Percentiles rank a stretch among this genome's conserved stretches.
Evolutionary conservation across 1,140 invertebrate species (phyloP).

Genomic region (Agraylea sexmaculata): DNA sequence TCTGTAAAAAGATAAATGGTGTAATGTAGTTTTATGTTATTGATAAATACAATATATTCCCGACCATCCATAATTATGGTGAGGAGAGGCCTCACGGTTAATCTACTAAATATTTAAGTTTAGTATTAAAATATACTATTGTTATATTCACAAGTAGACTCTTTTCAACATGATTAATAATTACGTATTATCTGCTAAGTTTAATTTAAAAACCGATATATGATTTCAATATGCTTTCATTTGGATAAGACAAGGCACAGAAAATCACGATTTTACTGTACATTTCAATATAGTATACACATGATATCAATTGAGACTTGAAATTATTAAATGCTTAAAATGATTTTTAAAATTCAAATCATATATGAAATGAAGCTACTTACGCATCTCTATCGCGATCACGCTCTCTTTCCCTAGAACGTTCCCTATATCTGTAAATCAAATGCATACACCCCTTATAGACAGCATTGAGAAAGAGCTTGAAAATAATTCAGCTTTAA

Average conservation of each 20-base stretch:
- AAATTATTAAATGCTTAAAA: too few species aligned
- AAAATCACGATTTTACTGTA: too few species aligned
- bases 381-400: slow-evolving; percentile 57
- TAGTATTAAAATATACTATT: not conserved
- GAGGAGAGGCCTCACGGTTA: slow-evolving; percentile 29
- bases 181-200: slow-evolving; percentile 1
- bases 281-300: too few species aligned
- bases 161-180: slow-evolving; percentile 1
- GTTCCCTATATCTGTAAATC: slow-evolving; percentile 40
- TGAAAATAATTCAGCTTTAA: not conserved
- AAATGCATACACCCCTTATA: slow-evolving; percentile 16
- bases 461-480: slow-evolving; percentile 2
- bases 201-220: too few species aligned
- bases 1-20: slow-evolving; percentile 25
- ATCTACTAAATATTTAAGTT: not conserved
- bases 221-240: too few species aligned
- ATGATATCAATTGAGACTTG: too few species aligned
- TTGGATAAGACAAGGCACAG: too few species aligned
- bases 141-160: slow-evolving; percentile 4
- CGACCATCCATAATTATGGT: slow-evolving; percentile 28
- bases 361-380: slow-evolving; percentile 34
- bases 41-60: slow-evolving; percentile 17
- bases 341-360: too few species aligned
- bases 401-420: slow-evolving; percentile 50
- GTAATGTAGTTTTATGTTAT: slow-evolving; percentile 2